phyloP scores from a whole-genome alignment of 2,797 vertebrate genomes.

The Phoxinus dragarum region DNA sequence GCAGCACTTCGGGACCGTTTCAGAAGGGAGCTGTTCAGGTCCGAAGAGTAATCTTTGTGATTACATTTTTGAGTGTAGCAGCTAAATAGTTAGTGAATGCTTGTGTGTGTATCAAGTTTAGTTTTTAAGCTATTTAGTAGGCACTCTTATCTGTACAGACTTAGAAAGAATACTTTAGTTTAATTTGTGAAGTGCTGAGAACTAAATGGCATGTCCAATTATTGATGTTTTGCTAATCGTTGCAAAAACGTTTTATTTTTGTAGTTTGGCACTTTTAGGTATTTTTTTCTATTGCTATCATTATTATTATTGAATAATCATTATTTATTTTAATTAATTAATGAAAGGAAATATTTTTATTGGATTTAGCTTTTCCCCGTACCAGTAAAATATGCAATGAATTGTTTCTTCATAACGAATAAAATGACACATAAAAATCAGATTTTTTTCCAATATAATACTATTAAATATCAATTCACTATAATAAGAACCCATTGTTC shows the following conservation, averaged over 20 bases:
- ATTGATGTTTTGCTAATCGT: neutral
- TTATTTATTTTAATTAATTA: neutral
- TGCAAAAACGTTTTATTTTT: neutral
- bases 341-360: neutral
- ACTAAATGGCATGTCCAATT: neutral
- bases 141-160: neutral
- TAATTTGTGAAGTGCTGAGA: neutral
- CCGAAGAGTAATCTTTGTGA: neutral
- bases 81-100: neutral
- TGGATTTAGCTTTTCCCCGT: neutral
- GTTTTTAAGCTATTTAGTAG: neutral
- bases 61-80: neutral
- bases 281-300: neutral
- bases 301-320: neutral
- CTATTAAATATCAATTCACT: too few relatives aligned
- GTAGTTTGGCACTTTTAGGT: neutral
- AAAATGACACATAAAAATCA: neutral
- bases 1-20: slow-evolving; percentile 2
- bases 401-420: neutral
- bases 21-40: neutral
- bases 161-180: neutral
- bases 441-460: neutral
- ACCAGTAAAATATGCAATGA: neutral
- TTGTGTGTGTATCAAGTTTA: neutral
- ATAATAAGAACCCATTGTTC: neutral